Base-by-base conservation (phyloP, 2,797 vertebrate genomes). In the Chromobotia macracanthus region DNA sequence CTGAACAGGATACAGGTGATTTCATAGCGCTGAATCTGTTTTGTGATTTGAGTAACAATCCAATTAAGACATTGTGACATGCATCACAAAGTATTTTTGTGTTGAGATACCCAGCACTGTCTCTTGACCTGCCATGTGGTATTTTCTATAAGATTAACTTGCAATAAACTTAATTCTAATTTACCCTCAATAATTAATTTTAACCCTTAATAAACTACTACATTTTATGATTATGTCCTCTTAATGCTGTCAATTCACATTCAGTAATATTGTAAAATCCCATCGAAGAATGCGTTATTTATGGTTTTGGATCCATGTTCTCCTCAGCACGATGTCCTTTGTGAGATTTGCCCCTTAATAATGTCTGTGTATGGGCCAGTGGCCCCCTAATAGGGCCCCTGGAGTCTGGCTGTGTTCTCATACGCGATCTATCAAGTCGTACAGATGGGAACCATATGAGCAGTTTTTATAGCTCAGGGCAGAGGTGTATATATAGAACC, bases 1-100 rank as follows among this genome's bases (percentile, higher is more conserved):
- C 93, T 99, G 80, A 99, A 99, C 90, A 94, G 98, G 83, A 99
- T 99, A 88, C 98, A 99, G 96, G 97, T 98, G 91, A 41, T 23
- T 11, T 5, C 31, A 5, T 16, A 67, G 31, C 31, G 31, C 31
- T 31, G 31, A 44, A 67, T 2, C 31, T 5, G 5, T 31, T 31
- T 31, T 31, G 31, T 41, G 38, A 41, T 41, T 41, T 7, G 9
- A 41, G 9, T 41, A 5, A 41, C 5, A 7, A 41, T 41, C 5
- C 38, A 41, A 10, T 41, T 41, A 7, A 41, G 38, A 41, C 9
- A 41, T 41, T 41, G 38, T 41, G 38, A 41, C 38, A 5, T 41
- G 6, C 38, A 35, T 35, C 31, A 35, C 31, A 35, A 35, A 35
- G 31, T 35, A 35, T 35, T 35, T 35, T 35, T 35, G 31, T 6